Base-by-base conservation (phyloP, 53 echinoderm and acorn worm genomes). In the Pentamera pediparva region DNA sequence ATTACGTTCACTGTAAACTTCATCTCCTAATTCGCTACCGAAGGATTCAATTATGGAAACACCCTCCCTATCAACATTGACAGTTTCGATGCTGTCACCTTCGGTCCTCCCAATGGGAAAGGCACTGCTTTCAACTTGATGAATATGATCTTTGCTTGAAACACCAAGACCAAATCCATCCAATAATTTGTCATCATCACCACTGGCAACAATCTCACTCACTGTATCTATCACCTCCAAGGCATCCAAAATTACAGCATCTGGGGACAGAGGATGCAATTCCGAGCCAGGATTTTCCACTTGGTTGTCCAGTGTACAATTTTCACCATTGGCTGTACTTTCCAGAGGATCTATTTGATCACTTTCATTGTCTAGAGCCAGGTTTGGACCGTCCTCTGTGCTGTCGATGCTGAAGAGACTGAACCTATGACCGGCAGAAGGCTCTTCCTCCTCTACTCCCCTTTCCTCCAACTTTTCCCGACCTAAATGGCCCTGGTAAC, bases 321-420 rank as follows among this genome's bases (percentile, higher is more conserved):
- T 19, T 15, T 22, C 48, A 0, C 67, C 43, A 26, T 67, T 67
- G 25, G 62, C 36, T 27, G 40, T 43, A 12, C 67, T 29, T 75
- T 85, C 85, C 4, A 81, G 85, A 19, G 85, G 64, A 34, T 67
- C 63, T 60, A 87, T 85, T n/a, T n/a, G n/a, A 1, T 55, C 78
- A 62, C 62, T 87, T 22, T 75, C 82, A 7, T 58, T 62, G 74
- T 77, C 85, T 28, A 75, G 77, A 6, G 84, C 56, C 20, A 85
- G 76, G 30, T 52, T 77, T 24, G 77, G 70, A 61, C 83, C 79
- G n/a, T n/a, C n/a, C 39, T 65, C 58, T 47, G 86, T 53, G 59
- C 98, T 96, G 65, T 91, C 91, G 25, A 96, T 91, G 67, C 98
- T 96, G 40, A 96, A 98, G 15, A 98, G 39, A 37, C 59, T 83